phyloP scores from a whole-genome alignment of 2,113 vertebrate genomes.

The Gobius niger region DNA sequence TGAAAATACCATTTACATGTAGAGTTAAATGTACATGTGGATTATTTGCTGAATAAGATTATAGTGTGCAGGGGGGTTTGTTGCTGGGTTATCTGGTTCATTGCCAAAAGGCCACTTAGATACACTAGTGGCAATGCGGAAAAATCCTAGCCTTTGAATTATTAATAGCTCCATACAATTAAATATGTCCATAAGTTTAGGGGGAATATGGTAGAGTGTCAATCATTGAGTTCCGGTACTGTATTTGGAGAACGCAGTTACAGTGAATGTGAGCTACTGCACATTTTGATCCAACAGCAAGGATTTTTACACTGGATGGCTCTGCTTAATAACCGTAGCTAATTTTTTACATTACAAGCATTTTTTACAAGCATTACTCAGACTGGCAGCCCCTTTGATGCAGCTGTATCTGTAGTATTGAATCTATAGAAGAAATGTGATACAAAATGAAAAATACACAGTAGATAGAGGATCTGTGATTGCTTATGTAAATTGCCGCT shows the following conservation, averaged over 20 bases:
- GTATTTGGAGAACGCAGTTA: neutral
- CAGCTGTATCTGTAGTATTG: neutral
- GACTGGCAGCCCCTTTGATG: neutral
- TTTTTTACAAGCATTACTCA: neutral
- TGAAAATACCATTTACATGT: too few relatives aligned
- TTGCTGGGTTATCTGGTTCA: conserved; percentile 18
- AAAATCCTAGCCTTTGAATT: conserved; percentile 33
- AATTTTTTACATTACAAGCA: neutral
- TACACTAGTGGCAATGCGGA: conserved; percentile 20
- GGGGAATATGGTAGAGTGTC: neutral
- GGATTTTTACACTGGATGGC: too few relatives aligned
- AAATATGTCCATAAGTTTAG: conserved; percentile 26
- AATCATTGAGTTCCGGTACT: neutral
- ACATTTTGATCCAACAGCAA: too few relatives aligned
- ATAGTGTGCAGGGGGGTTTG: conserved; percentile 38
- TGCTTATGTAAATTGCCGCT: neutral
- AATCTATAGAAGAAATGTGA: neutral
- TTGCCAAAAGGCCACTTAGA: conserved; percentile 46
- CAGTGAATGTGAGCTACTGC: neutral
- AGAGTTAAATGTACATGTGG: too few relatives aligned
- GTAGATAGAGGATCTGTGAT: neutral
- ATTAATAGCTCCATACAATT: conserved; percentile 22
- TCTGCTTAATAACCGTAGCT: too few relatives aligned
- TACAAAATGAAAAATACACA: neutral
- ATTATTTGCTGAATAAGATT: conserved; percentile 34